Base-by-base conservation (phyloP, 2,888 invertebrate species). In the Hybos culiciformis region DNA sequence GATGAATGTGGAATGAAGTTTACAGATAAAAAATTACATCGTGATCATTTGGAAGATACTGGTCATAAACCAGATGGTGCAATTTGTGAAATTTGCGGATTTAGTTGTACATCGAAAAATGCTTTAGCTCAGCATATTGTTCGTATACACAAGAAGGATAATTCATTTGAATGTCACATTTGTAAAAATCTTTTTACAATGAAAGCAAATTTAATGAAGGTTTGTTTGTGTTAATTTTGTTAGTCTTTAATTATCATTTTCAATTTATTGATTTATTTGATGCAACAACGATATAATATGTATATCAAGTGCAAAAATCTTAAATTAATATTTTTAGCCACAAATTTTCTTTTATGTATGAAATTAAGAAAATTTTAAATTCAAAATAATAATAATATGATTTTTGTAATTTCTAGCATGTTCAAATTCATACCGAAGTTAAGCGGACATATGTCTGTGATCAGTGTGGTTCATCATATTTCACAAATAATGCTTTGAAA, bases 371-470 rank as follows among this genome's bases (percentile, higher is more conserved):
- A n/a, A n/a, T n/a, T n/a, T n/a, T n/a, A n/a, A n/a, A n/a, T n/a
- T n/a, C n/a, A n/a, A n/a, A n/a, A n/a, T n/a, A n/a, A n/a, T n/a
- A n/a, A n/a, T n/a, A n/a, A n/a, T n/a, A n/a, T n/a, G n/a, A n/a
- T n/a, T n/a, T n/a, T n/a, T n/a, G n/a, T n/a, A n/a, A n/a, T n/a
- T n/a, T n/a, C n/a, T n/a, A n/a, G 8, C 66, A 66, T 46, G 64
- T 66, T 33, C 61, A 63, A 51, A 50, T 66, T 47, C 66, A 66
- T 43, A 66, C 62, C 15, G 66, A 66, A 56, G 56, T 64, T 33
- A 66, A 63, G 45, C 56, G 65, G 44, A 63, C 63, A n/a, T 65
- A 63, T 51, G 63, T 66, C 23, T 66, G 66, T 48, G 66, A 66
- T 46, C 50, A 62, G 46, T 66, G 66, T 50, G 66, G 65, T 42